Percentiles rank a stretch among this genome's conserved stretches.
Conservation (phyloP, 2,797 vertebrate genomes). For the Sebastes steindachneri region DNA sequence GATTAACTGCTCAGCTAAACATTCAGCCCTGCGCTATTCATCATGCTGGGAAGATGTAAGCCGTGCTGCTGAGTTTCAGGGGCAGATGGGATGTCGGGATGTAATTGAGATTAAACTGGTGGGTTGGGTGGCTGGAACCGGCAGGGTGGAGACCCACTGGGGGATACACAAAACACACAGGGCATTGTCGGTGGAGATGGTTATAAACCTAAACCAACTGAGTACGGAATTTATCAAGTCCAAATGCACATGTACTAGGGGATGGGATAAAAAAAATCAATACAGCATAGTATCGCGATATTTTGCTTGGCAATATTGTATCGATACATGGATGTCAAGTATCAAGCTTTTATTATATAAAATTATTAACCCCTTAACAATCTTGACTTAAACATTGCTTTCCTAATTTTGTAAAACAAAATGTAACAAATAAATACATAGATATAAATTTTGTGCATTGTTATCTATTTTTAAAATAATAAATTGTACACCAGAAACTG, state of each 20-base stretch:
- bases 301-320: no score
- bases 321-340: no score
- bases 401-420: no score
- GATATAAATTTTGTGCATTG: no score
- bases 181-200: slow-evolving; percentile 17
- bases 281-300: no score
- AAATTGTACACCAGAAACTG: no score
- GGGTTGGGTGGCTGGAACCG: slow-evolving; percentile 57
- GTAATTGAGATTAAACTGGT: slow-evolving; percentile 78
- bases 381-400: no score
- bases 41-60: slow-evolving; percentile 70
- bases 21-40: slow-evolving; percentile 74
- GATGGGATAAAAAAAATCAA: no score
- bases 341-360: no score
- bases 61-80: slow-evolving; percentile 67
- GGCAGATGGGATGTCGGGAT: slow-evolving; percentile 66
- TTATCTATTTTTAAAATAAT: no score
- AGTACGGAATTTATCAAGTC: slow-evolving; percentile 1
- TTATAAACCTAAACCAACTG: slow-evolving; percentile 18
- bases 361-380: no score
- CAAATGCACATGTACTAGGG: neutral
- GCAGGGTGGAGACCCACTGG: slow-evolving; percentile 56
- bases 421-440: no score
- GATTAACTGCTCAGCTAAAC: slow-evolving; percentile 80
- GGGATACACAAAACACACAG: slow-evolving; percentile 38